These are phyloP conservation scores for Galerucella nymphaeae DNA, from an alignment of 2,888 invertebrate genomes.

Conservation along the genomic window DNA sequence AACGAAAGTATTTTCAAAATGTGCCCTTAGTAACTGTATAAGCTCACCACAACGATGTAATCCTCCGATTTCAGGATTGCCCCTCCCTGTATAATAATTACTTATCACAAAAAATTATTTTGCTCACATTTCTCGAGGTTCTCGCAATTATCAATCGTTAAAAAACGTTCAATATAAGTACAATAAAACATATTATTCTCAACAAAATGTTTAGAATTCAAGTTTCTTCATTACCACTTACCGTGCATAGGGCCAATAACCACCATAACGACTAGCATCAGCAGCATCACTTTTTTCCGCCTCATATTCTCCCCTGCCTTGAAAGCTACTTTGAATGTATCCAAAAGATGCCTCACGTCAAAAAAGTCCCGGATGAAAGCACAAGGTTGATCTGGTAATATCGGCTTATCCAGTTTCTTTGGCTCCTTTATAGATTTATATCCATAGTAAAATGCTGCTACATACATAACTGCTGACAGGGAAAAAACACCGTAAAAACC, in stretches of 20 bases:
- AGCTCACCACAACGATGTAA: too few species aligned
- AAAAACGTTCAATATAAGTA: too few species aligned
- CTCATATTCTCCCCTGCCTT: slow-evolving; percentile 81
- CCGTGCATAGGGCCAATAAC: slow-evolving; percentile 89
- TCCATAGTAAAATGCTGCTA: slow-evolving; percentile 81
- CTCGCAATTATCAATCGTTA: too few species aligned
- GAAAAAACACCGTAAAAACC: slow-evolving; percentile 87
- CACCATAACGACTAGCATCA: slow-evolving; percentile 85
- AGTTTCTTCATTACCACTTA: too few species aligned
- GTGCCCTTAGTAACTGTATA: too few species aligned
- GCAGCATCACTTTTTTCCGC: slow-evolving; percentile 77
- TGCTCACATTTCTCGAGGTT: too few species aligned
- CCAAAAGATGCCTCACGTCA: slow-evolving; percentile 79
- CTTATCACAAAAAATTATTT: too few species aligned
- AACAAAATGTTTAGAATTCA: too few species aligned
- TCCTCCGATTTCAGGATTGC: too few species aligned
- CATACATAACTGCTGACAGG: slow-evolving; percentile 79
- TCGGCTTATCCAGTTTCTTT: slow-evolving; percentile 67
- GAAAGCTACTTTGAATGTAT: slow-evolving; percentile 84
- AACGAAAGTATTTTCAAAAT: too few species aligned
- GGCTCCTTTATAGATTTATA: slow-evolving; percentile 78
- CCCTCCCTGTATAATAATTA: too few species aligned
- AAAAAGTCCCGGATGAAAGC: slow-evolving; percentile 78
- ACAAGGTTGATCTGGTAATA: slow-evolving; percentile 66
- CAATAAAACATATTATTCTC: too few species aligned